Conservation (phyloP, 2,888 invertebrate genomes). For the Craniophora ligustri region DNA sequence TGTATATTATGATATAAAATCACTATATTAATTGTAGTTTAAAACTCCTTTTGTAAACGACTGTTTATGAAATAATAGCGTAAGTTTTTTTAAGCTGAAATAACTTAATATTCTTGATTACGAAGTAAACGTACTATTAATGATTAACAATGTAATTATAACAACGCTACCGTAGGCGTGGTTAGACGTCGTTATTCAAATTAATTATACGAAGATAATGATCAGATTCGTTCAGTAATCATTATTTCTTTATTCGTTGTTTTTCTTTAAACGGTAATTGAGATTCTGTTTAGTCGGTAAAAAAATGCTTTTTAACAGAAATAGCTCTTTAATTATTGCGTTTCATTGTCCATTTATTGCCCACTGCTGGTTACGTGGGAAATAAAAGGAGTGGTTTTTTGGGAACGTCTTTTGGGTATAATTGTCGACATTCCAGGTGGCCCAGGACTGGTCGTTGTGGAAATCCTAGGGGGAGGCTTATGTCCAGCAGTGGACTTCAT, state of each 20-base stretch:
- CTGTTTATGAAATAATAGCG: neutral
- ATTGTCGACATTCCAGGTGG: no score
- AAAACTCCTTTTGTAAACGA: no score
- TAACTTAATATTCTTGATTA: constrained; percentile 10
- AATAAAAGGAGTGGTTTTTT: no score
- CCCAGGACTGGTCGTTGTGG: no score
- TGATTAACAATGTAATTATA: constrained; percentile 29
- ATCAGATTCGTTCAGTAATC: constrained; percentile 12
- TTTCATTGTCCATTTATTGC: neutral
- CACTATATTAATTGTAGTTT: no score
- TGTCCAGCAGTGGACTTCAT: no score
- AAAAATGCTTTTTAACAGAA: neutral
- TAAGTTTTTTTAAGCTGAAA: neutral
- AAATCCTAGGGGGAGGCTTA: no score
- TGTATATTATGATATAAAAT: no score
- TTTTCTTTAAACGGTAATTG: neutral
- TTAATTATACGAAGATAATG: constrained; percentile 29
- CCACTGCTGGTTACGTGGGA: no score
- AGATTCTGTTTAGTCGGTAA: neutral
- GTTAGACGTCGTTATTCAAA: constrained; percentile 24
- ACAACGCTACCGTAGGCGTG: constrained; percentile 20
- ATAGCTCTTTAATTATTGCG: neutral
- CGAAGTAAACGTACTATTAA: constrained; percentile 21
- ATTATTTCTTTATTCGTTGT: constrained; percentile 2
- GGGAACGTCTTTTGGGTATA: no score